These are phyloP conservation scores for Laticauda laticaudata DNA, from an alignment of 2,113 vertebrate genomes.

Conservation along the genomic window DNA sequence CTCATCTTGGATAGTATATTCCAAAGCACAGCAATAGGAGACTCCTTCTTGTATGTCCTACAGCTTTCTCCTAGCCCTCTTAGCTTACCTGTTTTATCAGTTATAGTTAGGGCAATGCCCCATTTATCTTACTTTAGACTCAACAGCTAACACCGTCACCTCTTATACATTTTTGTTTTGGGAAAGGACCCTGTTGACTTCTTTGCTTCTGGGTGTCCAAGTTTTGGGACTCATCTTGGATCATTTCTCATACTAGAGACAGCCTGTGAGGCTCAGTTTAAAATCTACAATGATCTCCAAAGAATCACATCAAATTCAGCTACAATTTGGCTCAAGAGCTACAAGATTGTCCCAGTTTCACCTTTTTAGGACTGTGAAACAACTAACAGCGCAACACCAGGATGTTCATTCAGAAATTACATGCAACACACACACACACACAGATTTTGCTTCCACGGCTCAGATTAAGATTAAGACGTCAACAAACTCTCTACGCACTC, in stretches of 20 bases:
- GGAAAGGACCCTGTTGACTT: neutral
- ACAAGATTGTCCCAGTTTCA: too few relatives aligned
- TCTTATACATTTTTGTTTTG: neutral
- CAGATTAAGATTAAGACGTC: neutral
- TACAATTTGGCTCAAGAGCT: too few relatives aligned
- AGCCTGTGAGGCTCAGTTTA: neutral
- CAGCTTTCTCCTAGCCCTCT: neutral
- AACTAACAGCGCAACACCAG: neutral
- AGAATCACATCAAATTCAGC: too few relatives aligned
- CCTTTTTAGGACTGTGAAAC: neutral
- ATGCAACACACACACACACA: neutral
- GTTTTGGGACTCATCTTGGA: neutral
- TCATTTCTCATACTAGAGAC: neutral
- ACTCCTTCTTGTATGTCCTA: neutral
- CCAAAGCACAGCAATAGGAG: neutral
- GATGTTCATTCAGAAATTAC: neutral
- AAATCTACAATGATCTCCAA: neutral
- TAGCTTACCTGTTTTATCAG: neutral
- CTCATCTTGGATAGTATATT: neutral
- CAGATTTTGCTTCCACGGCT: neutral
- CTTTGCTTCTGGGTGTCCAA: neutral
- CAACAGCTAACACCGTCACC: neutral
- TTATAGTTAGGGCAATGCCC: neutral
- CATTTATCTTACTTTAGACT: neutral
- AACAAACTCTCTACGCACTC: neutral